Percentiles rank a stretch among this genome's conserved stretches.
Evolutionary conservation across 2,797 vertebrate genomes (phyloP).

Genomic region (Nannoperca australis): DNA sequence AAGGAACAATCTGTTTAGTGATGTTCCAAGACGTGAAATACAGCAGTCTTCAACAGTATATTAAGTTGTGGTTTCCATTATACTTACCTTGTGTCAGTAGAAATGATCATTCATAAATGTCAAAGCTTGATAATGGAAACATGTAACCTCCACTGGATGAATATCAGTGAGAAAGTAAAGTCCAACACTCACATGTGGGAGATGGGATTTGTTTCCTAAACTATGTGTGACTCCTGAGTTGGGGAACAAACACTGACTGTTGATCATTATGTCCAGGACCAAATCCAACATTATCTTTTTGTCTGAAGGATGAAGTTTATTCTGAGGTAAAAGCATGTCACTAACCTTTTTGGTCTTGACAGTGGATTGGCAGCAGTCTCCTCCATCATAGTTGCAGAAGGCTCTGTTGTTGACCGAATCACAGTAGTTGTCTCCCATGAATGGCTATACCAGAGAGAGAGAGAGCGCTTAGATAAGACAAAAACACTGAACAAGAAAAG

Average conservation of each 20-base stretch:
- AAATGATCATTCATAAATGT: slow-evolving; percentile 33
- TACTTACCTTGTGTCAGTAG: slow-evolving; percentile 28
- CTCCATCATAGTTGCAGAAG: slow-evolving; percentile 98
- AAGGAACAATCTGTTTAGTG: slow-evolving; percentile 49
- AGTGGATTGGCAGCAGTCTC: slow-evolving; percentile 97
- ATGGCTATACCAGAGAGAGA: slow-evolving; percentile 82
- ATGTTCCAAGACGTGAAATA: slow-evolving; percentile 52
- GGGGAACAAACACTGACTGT: slow-evolving; percentile 26
- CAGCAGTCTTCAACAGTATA: slow-evolving; percentile 26
- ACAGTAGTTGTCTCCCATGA: slow-evolving; percentile 99
- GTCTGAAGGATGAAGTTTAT: background rate
- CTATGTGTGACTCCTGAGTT: slow-evolving; percentile 30
- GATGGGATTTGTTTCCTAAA: slow-evolving; percentile 25
- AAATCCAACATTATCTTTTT: slow-evolving; percentile 25
- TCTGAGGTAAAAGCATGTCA: slow-evolving; percentile 27
- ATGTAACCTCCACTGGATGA: background rate
- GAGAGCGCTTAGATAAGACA: slow-evolving; percentile 10
- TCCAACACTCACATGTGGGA: slow-evolving; percentile 18
- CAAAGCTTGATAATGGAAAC: slow-evolving; percentile 22
- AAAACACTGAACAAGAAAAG: background rate
- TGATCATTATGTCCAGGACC: slow-evolving; percentile 33
- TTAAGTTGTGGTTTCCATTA: slow-evolving; percentile 36
- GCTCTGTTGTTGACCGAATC: slow-evolving; percentile 97
- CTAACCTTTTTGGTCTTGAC: slow-evolving; percentile 98
- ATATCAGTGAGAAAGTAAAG: slow-evolving; percentile 4